These are phyloP conservation scores for Lepetodrilus schrolli DNA, from an alignment of 2,888 invertebrate species.

Conservation along the genomic window DNA sequence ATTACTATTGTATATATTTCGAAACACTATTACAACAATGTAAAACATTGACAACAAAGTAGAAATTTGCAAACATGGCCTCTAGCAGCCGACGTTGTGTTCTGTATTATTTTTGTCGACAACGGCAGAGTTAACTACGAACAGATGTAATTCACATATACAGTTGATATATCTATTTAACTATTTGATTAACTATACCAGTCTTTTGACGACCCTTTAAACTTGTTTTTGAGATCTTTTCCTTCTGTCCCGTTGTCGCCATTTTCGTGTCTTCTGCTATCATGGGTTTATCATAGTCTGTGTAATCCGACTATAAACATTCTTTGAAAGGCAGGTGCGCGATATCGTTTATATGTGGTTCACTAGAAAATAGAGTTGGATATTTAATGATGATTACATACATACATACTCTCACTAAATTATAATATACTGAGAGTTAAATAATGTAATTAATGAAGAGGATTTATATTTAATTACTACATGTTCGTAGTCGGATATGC, in stretches of 20 bases:
- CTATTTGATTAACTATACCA: neutral
- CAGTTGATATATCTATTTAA: neutral
- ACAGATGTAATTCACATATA: neutral
- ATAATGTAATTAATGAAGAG: neutral
- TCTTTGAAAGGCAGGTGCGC: neutral
- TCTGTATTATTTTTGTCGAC: neutral
- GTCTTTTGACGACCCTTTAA: conserved; percentile 29
- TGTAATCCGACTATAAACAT: neutral
- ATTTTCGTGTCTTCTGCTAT: conserved; percentile 52
- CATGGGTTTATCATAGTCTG: conserved; percentile 33
- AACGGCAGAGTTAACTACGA: neutral
- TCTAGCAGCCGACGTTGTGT: conserved; percentile 35
- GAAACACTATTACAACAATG: neutral
- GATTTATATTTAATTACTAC: neutral
- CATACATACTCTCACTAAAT: no score
- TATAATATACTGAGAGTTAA: no score
- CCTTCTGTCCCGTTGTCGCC: conserved; percentile 45
- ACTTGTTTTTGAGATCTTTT: conserved; percentile 40
- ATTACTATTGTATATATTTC: neutral
- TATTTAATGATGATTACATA: neutral
- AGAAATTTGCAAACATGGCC: neutral
- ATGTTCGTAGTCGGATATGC: neutral
- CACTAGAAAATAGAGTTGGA: no score
- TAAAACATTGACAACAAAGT: conserved; percentile 11
- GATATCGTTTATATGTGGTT: no score